A percentile compares a stretch with the other conserved stretches of the same genome.
Conservation (phyloP, 2,888 invertebrate genomes). For the Gari tellinella region DNA sequence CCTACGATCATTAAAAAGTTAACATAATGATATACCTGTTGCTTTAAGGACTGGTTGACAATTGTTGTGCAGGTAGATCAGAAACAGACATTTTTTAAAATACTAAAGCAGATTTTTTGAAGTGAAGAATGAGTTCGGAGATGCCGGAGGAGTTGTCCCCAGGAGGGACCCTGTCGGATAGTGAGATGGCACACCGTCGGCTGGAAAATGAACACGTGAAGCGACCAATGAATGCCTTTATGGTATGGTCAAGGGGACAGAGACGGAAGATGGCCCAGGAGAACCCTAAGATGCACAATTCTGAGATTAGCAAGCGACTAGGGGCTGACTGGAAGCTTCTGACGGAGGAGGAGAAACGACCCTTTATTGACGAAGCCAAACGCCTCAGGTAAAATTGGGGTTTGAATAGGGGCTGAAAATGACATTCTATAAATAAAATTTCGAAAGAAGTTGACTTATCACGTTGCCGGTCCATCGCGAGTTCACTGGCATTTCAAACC, state of each 20-base stretch:
- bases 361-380: constrained; percentile 99
- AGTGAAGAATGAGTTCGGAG: constrained; percentile 17
- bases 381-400: constrained; percentile 87
- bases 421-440: no score
- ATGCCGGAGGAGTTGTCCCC: constrained; percentile 55
- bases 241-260: constrained; percentile 98
- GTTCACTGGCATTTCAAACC: no score
- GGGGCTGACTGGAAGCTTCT: constrained; percentile 99
- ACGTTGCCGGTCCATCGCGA: no score
- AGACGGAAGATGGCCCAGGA: constrained; percentile 99
- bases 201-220: constrained; percentile 90
- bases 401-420: no score
- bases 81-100: no score
- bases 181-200: constrained; percentile 40
- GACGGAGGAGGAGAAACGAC: constrained; percentile 97
- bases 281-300: constrained; percentile 99
- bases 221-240: constrained; percentile 99
- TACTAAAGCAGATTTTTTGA: background rate
- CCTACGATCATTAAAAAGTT: background rate
- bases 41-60: background rate
- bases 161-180: constrained; percentile 44
- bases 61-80: no score
- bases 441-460: no score
- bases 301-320: constrained; percentile 97
- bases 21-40: background rate